A percentile compares a stretch with the other conserved stretches of the same genome.
Evolutionary conservation across 2,797 vertebrate species (phyloP).

Genomic region (Spondyliosoma cantharus): DNA sequence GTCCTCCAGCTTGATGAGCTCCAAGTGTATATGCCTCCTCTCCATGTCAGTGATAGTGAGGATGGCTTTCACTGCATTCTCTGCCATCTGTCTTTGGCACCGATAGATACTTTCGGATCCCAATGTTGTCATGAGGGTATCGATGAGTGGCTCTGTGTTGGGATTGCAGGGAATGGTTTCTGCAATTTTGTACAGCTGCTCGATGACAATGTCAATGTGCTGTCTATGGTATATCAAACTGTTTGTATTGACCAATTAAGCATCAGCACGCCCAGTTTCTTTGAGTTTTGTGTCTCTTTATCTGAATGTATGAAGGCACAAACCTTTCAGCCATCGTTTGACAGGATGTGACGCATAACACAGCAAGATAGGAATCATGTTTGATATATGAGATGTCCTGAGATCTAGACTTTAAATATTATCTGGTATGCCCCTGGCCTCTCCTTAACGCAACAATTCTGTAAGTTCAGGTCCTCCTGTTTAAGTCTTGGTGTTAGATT

Average conservation of each 20-base stretch:
- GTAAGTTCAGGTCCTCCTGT: neutral
- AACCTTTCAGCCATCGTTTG: neutral
- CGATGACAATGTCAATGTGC: slow-evolving; percentile 84
- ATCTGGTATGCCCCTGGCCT: neutral
- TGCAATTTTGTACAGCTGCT: slow-evolving; percentile 92
- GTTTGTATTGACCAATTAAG: neutral
- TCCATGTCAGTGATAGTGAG: slow-evolving; percentile 97
- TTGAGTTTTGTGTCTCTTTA: neutral
- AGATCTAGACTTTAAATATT: neutral
- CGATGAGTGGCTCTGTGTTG: slow-evolving; percentile 91
- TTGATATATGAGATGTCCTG: neutral
- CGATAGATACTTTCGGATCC: slow-evolving; percentile 99
- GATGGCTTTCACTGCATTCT: slow-evolving; percentile 97
- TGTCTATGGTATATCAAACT: neutral
- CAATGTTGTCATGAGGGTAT: slow-evolving; percentile 97
- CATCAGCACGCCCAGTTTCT: neutral
- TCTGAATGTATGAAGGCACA: neutral
- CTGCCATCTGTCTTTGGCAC: slow-evolving; percentile 98
- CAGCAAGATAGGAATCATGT: neutral
- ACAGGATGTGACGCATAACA: neutral
- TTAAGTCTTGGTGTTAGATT: slow-evolving; percentile 18
- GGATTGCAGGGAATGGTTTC: slow-evolving; percentile 92
- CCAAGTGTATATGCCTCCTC: slow-evolving; percentile 97
- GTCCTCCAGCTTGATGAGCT: slow-evolving; percentile 99
- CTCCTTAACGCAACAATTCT: neutral